phyloP scores from a whole-genome alignment of 2,797 vertebrate species.

The Clamator glandarius region DNA sequence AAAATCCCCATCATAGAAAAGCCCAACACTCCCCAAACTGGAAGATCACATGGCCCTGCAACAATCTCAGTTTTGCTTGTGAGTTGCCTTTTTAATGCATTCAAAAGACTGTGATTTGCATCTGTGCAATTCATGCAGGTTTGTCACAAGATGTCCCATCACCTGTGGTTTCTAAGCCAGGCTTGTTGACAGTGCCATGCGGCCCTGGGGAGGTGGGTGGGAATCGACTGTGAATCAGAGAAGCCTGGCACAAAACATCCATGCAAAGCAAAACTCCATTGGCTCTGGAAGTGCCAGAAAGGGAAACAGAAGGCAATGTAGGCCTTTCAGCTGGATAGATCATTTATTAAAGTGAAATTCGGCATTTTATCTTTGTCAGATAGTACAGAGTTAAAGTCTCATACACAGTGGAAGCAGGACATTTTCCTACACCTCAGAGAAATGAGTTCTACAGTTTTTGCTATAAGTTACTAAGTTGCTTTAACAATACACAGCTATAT shows the following conservation, averaged over 20 bases:
- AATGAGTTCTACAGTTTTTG: constrained; percentile 76
- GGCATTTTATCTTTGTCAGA: constrained; percentile 82
- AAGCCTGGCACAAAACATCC: not conserved
- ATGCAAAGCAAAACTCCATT: not conserved
- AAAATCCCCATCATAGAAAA: not conserved
- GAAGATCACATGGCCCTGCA: not conserved
- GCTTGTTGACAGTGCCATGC: not conserved
- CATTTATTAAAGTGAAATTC: constrained; percentile 89
- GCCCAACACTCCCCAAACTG: not conserved
- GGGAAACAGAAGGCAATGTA: constrained; percentile 31
- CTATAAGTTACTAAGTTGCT: constrained; percentile 81
- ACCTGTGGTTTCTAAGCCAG: not conserved
- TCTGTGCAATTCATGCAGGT: not conserved
- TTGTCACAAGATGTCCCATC: not conserved
- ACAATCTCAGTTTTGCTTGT: not conserved
- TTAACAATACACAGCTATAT: constrained; percentile 79
- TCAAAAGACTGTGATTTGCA: not conserved
- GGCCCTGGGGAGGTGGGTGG: not conserved
- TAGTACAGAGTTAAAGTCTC: constrained; percentile 82
- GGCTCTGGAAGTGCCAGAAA: not conserved
- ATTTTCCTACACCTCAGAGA: constrained; percentile 76
- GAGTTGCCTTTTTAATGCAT: not conserved
- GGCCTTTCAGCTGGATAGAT: constrained; percentile 80
- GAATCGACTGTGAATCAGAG: not conserved
- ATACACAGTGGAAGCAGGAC: constrained; percentile 79